These are phyloP conservation scores for Plectrocnemia conspersa DNA, from an alignment of 1,140 invertebrate species.

Conservation along the genomic window DNA sequence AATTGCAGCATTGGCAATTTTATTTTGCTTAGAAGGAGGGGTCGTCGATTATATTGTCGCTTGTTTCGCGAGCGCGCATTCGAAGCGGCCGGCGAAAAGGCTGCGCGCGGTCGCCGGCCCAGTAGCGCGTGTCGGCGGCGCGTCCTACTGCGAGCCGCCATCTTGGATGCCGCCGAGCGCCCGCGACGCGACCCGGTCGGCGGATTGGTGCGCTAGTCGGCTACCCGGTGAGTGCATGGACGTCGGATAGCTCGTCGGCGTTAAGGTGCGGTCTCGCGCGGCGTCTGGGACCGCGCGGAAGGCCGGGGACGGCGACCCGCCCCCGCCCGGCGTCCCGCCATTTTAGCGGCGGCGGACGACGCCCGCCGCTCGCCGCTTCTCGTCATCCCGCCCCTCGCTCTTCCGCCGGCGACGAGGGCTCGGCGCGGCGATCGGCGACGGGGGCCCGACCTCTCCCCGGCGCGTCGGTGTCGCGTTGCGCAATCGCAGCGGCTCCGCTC, in stretches of 20 bases:
- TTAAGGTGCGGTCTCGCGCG: too few relatives aligned
- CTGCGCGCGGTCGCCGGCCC: neutral
- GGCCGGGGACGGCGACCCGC: neutral
- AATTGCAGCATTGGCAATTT: too few relatives aligned
- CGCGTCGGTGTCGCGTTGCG: neutral
- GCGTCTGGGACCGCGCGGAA: neutral
- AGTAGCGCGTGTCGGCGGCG: slow-evolving; percentile 1
- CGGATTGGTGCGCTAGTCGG: slow-evolving; percentile 44
- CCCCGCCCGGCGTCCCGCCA: neutral
- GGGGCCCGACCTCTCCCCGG: neutral
- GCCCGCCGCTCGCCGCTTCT: neutral
- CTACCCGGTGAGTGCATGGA: too few relatives aligned
- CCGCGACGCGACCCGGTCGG: slow-evolving; percentile 39
- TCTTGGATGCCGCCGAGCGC: slow-evolving; percentile 27
- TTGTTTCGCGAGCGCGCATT: neutral
- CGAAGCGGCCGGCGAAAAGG: neutral
- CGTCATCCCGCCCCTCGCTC: slow-evolving; percentile 21
- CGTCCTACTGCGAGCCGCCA: slow-evolving; percentile 17
- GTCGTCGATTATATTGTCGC: too few relatives aligned
- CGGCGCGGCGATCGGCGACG: slow-evolving; percentile 6
- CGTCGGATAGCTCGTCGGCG: too few relatives aligned
- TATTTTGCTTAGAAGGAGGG: too few relatives aligned
- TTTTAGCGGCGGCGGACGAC: neutral
- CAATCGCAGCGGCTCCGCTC: neutral
- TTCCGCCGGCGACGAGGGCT: slow-evolving; percentile 40